phyloP scores from a whole-genome alignment of 1,140 invertebrate species.

The Sycophaga agraensis region DNA sequence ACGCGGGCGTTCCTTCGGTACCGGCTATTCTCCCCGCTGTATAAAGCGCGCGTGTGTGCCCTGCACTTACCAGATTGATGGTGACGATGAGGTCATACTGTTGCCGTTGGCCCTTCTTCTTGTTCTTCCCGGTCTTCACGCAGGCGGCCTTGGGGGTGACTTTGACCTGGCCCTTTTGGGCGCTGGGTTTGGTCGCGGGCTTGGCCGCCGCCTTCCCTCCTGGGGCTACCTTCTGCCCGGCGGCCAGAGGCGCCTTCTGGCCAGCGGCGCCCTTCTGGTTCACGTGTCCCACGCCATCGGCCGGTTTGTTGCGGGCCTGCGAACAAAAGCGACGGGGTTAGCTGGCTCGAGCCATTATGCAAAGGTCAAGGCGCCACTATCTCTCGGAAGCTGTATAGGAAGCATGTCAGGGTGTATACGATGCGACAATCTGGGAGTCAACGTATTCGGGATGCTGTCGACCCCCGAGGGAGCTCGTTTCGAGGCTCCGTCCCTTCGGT shows the following conservation, averaged over 20 bases:
- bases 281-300: slow-evolving; percentile 70
- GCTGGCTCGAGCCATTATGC: too few species aligned
- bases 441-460: too few species aligned
- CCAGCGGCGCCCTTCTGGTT: slow-evolving; percentile 66
- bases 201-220: slow-evolving; percentile 62
- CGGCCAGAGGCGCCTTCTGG: slow-evolving; percentile 54
- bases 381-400: too few species aligned
- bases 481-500: too few species aligned
- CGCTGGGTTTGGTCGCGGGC: slow-evolving; percentile 55
- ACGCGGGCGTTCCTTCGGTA: neutral
- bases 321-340: slow-evolving; percentile 23
- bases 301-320: slow-evolving; percentile 79
- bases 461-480: too few species aligned
- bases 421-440: too few species aligned
- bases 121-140: slow-evolving; percentile 72
- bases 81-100: slow-evolving; percentile 80
- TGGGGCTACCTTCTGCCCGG: slow-evolving; percentile 63
- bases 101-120: slow-evolving; percentile 78
- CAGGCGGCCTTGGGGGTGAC: slow-evolving; percentile 57
- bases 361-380: too few species aligned
- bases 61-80: slow-evolving; percentile 76
- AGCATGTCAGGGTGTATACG: too few species aligned
- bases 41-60: too few species aligned
- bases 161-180: slow-evolving; percentile 57
- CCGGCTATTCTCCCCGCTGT: too few species aligned